phyloP scores from a whole-genome alignment of 2,797 vertebrate genomes.

The Dermochelys coriacea region DNA sequence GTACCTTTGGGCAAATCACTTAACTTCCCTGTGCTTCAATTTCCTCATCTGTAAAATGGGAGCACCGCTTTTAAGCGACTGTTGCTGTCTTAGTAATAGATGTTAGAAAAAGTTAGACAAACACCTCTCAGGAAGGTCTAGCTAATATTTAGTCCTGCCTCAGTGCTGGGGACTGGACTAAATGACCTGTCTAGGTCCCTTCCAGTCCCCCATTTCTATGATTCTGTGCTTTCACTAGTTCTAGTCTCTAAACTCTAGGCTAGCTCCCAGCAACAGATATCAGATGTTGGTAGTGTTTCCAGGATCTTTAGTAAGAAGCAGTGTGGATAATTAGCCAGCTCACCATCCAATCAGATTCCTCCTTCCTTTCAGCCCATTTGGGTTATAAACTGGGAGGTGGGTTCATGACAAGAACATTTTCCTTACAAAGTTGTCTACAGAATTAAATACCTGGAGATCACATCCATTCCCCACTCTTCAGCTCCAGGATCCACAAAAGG shows the following conservation, averaged over 20 bases:
- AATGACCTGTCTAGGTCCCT: not conserved
- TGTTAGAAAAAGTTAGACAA: not conserved
- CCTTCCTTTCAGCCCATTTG: not conserved
- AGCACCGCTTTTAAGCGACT: not conserved
- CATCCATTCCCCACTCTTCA: not conserved
- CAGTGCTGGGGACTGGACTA: not conserved
- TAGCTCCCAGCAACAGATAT: not conserved
- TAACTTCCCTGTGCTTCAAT: not conserved
- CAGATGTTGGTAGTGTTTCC: not conserved
- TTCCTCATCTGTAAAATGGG: not conserved
- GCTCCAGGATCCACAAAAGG: not conserved
- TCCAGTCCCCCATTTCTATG: not conserved
- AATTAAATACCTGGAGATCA: not conserved
- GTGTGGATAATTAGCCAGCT: not conserved
- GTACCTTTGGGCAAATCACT: not conserved
- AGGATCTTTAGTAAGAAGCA: not conserved
- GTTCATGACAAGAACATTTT: not conserved
- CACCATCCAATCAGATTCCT: not conserved
- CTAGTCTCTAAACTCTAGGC: not conserved
- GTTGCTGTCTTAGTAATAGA: not conserved
- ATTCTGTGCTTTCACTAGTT: not conserved
- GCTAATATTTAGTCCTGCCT: not conserved
- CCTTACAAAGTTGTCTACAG: not conserved
- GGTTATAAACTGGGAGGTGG: not conserved
- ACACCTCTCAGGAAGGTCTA: not conserved